phyloP scores from a whole-genome alignment of 1,140 invertebrate species.

The Portunus trituberculatus region DNA sequence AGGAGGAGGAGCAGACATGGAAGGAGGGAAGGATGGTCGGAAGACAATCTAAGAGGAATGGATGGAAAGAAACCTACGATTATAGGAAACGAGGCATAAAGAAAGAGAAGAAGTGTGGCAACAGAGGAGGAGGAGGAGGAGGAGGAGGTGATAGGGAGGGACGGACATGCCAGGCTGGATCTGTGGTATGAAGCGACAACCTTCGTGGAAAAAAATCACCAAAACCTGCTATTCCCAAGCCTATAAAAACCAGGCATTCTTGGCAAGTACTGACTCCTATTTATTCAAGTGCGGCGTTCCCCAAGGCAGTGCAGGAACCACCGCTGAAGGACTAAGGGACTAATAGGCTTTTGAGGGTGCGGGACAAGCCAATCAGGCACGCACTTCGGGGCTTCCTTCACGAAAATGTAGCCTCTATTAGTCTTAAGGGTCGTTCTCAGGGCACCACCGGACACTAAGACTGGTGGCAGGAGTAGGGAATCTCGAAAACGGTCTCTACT shows the following conservation, averaged over 20 bases:
- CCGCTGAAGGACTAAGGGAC: background rate
- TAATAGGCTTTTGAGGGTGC: no score
- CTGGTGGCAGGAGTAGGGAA: background rate
- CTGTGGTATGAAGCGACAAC: background rate
- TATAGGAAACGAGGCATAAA: background rate
- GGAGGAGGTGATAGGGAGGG: background rate
- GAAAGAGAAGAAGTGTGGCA: no score
- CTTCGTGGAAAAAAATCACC: background rate
- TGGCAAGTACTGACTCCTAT: background rate
- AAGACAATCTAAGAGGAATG: background rate
- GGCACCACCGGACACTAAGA: background rate
- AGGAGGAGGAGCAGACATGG: background rate
- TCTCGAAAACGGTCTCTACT: background rate
- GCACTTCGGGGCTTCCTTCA: background rate
- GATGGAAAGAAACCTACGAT: background rate
- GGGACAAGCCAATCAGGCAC: background rate
- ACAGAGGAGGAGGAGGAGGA: background rate
- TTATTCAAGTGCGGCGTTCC: background rate
- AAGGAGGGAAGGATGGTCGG: background rate
- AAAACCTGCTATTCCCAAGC: background rate
- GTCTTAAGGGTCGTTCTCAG: background rate
- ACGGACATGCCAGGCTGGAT: slow-evolving; percentile 8
- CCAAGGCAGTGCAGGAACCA: background rate
- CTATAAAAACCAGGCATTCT: background rate
- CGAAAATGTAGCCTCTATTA: background rate